Percentiles rank a stretch among this genome's conserved stretches.
These are phyloP conservation scores for Tarsius wallacei DNA, from an alignment of 2,797 vertebrate species.

Conservation along the genomic window DNA sequence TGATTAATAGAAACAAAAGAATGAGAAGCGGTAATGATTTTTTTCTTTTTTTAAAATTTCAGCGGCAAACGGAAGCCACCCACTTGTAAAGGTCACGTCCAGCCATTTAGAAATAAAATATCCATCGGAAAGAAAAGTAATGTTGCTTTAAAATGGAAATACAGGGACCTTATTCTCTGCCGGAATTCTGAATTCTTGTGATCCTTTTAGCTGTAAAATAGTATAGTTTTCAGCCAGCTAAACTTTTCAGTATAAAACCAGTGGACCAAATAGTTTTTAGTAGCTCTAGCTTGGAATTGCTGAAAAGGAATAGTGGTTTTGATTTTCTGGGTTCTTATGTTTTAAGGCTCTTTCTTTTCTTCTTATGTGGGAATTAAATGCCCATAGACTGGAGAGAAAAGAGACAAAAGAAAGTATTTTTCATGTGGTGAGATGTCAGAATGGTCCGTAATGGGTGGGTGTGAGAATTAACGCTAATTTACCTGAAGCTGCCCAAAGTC, in stretches of 20 bases:
- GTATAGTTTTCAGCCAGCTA: neutral
- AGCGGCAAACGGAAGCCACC: neutral
- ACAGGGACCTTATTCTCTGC: neutral
- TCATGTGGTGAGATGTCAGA: neutral
- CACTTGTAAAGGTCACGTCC: neutral
- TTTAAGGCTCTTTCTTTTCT: slow-evolving; percentile 50
- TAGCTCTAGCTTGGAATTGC: slow-evolving; percentile 28
- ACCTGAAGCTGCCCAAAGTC: neutral
- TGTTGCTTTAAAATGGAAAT: slow-evolving; percentile 39
- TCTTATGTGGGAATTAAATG: slow-evolving; percentile 53
- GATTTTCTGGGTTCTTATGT: slow-evolving; percentile 50
- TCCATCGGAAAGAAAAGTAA: neutral
- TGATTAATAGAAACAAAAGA: slow-evolving; percentile 50
- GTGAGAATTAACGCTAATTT: slow-evolving; percentile 2
- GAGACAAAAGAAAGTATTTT: slow-evolving; percentile 27
- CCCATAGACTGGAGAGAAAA: slow-evolving; percentile 21
- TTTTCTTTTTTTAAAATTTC: neutral
- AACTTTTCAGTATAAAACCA: slow-evolving; percentile 43
- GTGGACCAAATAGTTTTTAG: slow-evolving; percentile 40
- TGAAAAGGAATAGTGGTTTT: slow-evolving; percentile 62
- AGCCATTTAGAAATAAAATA: neutral
- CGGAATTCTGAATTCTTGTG: neutral
- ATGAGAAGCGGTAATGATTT: slow-evolving; percentile 57
- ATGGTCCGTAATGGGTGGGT: neutral
- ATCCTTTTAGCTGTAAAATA: slow-evolving; percentile 9